Conservation (phyloP, 64 coral and sea anemone genomes). For the Astreopora myriophthalma region DNA sequence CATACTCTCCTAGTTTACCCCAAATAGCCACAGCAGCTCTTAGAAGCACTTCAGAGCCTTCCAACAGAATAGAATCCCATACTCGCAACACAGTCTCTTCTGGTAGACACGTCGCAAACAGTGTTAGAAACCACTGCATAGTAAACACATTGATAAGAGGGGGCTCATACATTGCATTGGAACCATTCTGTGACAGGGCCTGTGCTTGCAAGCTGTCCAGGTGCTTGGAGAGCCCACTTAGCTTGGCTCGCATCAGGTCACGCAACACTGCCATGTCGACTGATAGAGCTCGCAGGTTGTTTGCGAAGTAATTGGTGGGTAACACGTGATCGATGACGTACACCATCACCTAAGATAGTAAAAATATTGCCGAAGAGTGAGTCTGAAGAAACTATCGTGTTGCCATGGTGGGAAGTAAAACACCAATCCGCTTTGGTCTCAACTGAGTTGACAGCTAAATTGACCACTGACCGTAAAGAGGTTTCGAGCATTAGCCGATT, state of each 20-base stretch:
- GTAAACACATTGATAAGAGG: constrained; percentile 98
- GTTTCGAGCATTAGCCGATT: no score
- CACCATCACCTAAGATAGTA: constrained; percentile 86
- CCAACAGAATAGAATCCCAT: constrained; percentile 95
- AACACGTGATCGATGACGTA: constrained; percentile 96
- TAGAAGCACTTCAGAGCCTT: constrained; percentile 93
- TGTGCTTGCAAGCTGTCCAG: constrained; percentile 87
- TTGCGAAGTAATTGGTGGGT: constrained; percentile 96
- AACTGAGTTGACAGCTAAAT: no score
- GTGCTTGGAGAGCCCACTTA: constrained; percentile 82
- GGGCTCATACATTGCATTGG: constrained; percentile 86
- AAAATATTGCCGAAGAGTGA: background rate
- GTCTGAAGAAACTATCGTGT: no score
- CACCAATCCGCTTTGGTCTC: no score
- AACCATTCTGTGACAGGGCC: constrained; percentile 76
- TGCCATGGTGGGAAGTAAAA: no score
- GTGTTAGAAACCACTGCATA: constrained; percentile 99
- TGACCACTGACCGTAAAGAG: no score
- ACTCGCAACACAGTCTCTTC: constrained; percentile 96
- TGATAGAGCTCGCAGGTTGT: constrained; percentile 93
- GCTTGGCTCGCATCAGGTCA: constrained; percentile 88
- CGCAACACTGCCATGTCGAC: constrained; percentile 97
- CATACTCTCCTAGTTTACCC: constrained; percentile 93
- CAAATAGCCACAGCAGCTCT: constrained; percentile 97
- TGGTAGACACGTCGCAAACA: constrained; percentile 94